Conservation (phyloP, 2,113 vertebrate species). For the Cranoglanis bouderius region DNA sequence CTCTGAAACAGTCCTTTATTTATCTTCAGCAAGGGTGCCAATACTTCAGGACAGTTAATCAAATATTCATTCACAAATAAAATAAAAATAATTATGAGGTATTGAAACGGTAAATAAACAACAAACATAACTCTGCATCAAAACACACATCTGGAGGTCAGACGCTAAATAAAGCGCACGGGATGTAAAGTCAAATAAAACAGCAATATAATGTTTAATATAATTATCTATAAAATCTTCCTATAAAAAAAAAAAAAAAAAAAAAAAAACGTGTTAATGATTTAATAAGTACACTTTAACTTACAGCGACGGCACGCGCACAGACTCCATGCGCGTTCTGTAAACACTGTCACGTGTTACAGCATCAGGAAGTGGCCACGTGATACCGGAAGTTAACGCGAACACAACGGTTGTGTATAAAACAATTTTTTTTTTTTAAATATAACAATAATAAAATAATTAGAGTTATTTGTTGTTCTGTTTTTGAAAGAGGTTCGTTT, state of each 20-base stretch:
- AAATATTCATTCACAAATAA: too few species aligned
- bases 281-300: not conserved
- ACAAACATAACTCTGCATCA: too few species aligned
- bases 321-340: not conserved
- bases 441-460: not conserved
- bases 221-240: not conserved
- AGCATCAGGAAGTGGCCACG: not conserved
- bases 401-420: not conserved
- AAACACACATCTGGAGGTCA: too few species aligned
- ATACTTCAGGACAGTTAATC: not conserved
- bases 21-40: not conserved
- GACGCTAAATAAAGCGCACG: too few species aligned
- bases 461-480: not conserved
- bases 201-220: not conserved
- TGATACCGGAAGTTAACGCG: not conserved
- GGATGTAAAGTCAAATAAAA: not conserved
- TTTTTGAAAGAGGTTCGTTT: not conserved
- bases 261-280: not conserved
- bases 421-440: not conserved
- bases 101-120: too few species aligned
- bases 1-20: not conserved
- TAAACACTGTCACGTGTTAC: constrained; percentile 17
- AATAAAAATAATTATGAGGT: too few species aligned
- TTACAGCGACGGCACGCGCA: not conserved
- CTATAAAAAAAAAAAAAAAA: too few species aligned